Conservation (phyloP, 2,888 invertebrate genomes). For the Lottia gigantea region DNA sequence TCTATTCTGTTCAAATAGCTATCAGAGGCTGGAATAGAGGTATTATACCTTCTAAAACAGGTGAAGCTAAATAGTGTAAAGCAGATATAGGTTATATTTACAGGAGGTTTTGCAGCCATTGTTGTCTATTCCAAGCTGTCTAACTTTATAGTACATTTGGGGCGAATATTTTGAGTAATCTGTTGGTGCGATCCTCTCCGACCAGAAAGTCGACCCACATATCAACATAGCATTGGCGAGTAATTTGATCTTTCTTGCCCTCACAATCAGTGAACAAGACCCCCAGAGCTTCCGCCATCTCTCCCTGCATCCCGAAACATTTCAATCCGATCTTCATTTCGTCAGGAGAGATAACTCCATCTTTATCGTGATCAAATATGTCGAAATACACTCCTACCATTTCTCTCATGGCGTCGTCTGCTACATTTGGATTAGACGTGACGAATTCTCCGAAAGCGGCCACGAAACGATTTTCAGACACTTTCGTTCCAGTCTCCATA, state of each 20-base stretch:
- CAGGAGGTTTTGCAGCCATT: too few relatives aligned
- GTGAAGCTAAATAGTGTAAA: too few relatives aligned
- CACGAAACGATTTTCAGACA: constrained; percentile 47
- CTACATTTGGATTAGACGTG: constrained; percentile 33
- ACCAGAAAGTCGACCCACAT: constrained; percentile 58
- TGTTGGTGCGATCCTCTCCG: constrained; percentile 37
- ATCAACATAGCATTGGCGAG: constrained; percentile 46
- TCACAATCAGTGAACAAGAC: constrained; percentile 40
- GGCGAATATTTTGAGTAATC: constrained; percentile 22
- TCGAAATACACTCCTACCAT: constrained; percentile 48
- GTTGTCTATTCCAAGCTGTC: too few relatives aligned
- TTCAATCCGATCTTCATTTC: constrained; percentile 43
- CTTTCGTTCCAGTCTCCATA: constrained; percentile 34
- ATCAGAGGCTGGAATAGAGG: too few relatives aligned
- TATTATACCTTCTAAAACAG: too few relatives aligned
- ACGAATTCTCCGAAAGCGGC: constrained; percentile 43
- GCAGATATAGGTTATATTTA: too few relatives aligned
- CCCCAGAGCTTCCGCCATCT: constrained; percentile 42
- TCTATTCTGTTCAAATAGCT: too few relatives aligned
- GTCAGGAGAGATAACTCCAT: constrained; percentile 38
- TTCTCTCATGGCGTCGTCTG: constrained; percentile 36
- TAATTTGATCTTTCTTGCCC: constrained; percentile 45
- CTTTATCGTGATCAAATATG: constrained; percentile 45
- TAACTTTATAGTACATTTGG: too few relatives aligned
- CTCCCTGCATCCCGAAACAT: constrained; percentile 46